Percentiles rank a stretch among this genome's conserved stretches.
phyloP scores from a whole-genome alignment of 2,888 invertebrate species.

The Onthophagus sagittarius region DNA sequence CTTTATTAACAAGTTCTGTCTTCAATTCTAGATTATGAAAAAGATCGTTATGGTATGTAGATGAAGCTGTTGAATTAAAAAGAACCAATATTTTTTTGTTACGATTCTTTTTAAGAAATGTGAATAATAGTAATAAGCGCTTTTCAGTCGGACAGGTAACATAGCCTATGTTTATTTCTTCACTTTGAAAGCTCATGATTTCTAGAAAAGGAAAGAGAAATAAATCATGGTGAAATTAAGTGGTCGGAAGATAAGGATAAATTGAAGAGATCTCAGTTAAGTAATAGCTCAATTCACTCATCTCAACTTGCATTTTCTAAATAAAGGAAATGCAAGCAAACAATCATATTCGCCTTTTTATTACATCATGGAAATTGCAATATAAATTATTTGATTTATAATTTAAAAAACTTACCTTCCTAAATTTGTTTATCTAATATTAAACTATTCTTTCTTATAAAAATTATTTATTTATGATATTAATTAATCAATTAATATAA shows the following conservation, averaged over 20 bases:
- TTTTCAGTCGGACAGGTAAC: not conserved
- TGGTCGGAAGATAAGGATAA: no score
- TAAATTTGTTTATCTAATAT: no score
- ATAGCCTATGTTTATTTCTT: not conserved
- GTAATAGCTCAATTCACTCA: not conserved
- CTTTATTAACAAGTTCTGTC: not conserved
- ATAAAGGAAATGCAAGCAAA: not conserved
- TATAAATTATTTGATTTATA: not conserved
- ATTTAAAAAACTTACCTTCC: not conserved
- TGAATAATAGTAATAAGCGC: not conserved
- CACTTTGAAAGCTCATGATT: not conserved
- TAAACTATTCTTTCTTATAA: no score
- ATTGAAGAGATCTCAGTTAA: no score
- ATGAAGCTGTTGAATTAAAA: not conserved
- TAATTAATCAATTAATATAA: no score
- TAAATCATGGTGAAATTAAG: no score
- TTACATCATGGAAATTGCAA: not conserved
- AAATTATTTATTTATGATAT: no score
- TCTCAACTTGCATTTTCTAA: not conserved
- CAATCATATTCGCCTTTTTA: not conserved
- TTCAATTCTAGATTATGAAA: not conserved
- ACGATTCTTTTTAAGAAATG: not conserved
- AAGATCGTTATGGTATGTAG: not conserved
- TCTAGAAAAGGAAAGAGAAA: no score
- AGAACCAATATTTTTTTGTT: not conserved